A percentile compares a stretch with the other conserved stretches of the same genome.
Evolutionary conservation across 2,797 vertebrate species (phyloP).

Genomic region (Lithobates sylvaticus): DNA sequence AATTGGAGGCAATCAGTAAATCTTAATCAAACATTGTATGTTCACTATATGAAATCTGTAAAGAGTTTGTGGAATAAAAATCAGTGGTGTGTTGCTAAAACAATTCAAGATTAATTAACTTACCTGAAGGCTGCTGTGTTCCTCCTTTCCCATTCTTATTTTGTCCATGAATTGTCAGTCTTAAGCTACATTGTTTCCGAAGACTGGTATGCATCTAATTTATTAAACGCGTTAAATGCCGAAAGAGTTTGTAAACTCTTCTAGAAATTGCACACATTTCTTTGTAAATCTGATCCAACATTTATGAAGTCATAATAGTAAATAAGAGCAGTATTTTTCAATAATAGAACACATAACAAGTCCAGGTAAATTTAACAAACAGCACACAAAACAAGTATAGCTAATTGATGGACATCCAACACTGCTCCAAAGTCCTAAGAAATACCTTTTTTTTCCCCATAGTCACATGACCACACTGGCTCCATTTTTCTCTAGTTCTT

Average conservation of each 20-base stretch:
- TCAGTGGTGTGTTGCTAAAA: constrained; percentile 74
- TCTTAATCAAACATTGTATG: constrained; percentile 75
- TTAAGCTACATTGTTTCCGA: background rate
- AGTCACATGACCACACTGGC: too few relatives aligned
- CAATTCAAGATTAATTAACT: constrained; percentile 81
- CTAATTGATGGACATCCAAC: too few relatives aligned
- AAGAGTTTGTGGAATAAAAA: constrained; percentile 76
- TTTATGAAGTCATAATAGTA: background rate
- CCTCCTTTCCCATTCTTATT: constrained; percentile 53
- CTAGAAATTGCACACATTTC: background rate
- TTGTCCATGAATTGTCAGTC: constrained; percentile 12
- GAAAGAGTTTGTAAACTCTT: background rate
- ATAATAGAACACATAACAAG: too few relatives aligned
- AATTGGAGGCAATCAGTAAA: constrained; percentile 79
- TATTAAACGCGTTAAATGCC: background rate
- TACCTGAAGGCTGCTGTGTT: constrained; percentile 76
- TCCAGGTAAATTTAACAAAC: too few relatives aligned
- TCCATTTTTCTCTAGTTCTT: too few relatives aligned
- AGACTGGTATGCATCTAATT: background rate
- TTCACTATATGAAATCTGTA: constrained; percentile 71
- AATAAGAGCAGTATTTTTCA: too few relatives aligned
- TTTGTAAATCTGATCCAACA: background rate
- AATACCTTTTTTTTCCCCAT: too few relatives aligned
- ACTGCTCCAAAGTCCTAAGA: too few relatives aligned
- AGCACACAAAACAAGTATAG: too few relatives aligned